Evolutionary conservation across 1,140 invertebrate species (phyloP), one percentile per base, ranked within the genome.

Genomic region (Scylla paramamosain): DNA sequence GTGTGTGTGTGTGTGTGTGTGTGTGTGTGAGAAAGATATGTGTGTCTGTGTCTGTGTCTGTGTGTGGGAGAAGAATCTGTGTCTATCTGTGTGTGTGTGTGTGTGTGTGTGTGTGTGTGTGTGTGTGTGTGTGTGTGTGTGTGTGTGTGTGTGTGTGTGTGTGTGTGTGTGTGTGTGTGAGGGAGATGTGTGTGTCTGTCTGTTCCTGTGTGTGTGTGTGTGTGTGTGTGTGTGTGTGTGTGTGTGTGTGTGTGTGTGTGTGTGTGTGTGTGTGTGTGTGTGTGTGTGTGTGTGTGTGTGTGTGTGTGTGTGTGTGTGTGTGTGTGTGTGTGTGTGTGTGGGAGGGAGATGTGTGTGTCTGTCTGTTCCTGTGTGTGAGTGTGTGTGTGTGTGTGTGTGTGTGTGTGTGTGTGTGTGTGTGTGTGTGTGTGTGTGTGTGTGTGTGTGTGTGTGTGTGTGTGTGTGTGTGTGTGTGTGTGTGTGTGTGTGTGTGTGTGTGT

Each of bases 351-450:
- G n/a, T n/a, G n/a, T n/a, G n/a, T n/a, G n/a, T n/a, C n/a, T n/a
- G n/a, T n/a, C n/a, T n/a, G 10, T 12, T 77, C 67, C 67, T 77
- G 67, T 77, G 67, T 77, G 12, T 87, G 86, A 20, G 86, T 87
- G 20, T 87, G 86, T 87, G 86, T 28, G 10, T 87, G 86, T 87
- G 86, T 87, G 86, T 87, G 86, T 87, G 86, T 87, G 86, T 87
- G 86, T 87, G 86, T 87, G 86, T 87, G 86, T 87, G 10, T 87
- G 86, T 87, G 86, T 87, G 86, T 87, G 86, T 87, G 86, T 87
- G 86, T 87, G 86, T 87, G 86, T 87, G 86, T 87, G 86, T 87
- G 86, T 87, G 86, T 87, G 86, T 87, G 86, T 87, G 86, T 87
- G 86, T 87, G 86, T 87, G 86, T 77, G 12, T 77, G 67, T 77